A percentile compares a stretch with the other conserved stretches of the same genome.
Evolutionary conservation across 2,797 vertebrate species (phyloP).

Genomic region (Gobio occitaniae): DNA sequence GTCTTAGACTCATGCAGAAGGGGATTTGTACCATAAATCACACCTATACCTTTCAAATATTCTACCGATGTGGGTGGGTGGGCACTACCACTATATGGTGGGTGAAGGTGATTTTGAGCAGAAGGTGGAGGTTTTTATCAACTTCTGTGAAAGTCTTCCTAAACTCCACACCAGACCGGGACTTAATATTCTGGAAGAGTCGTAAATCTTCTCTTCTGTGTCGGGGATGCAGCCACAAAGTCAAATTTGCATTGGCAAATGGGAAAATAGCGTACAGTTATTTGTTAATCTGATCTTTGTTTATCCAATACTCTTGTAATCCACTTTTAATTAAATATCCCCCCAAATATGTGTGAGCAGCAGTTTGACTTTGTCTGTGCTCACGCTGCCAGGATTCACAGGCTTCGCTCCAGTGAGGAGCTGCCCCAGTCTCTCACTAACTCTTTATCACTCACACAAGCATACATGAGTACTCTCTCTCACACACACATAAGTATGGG

Average conservation of each 20-base stretch:
- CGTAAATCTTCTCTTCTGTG: conserved; percentile 89
- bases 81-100: conserved; percentile 33
- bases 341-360: conserved; percentile 93
- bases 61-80: conserved; percentile 11
- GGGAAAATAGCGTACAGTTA: conserved; percentile 92
- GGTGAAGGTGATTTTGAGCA: conserved; percentile 62
- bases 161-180: conserved; percentile 77
- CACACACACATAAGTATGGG: neutral
- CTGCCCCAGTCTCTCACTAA: conserved; percentile 46
- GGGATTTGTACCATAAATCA: conserved; percentile 18
- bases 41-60: conserved; percentile 42
- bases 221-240: conserved; percentile 92
- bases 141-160: conserved; percentile 73
- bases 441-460: conserved; percentile 48
- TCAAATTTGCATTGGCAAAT: conserved; percentile 99
- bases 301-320: conserved; percentile 94
- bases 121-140: conserved; percentile 79
- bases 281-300: conserved; percentile 98
- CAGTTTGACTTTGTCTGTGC: conserved; percentile 98
- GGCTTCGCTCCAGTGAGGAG: conserved; percentile 61
- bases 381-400: conserved; percentile 83
- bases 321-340: conserved; percentile 99
- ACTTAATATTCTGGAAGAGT: conserved; percentile 90
- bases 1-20: conserved; percentile 42
- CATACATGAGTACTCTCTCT: conserved; percentile 44